Conservation (phyloP, 1,140 invertebrate species). For the Druon quercuslanigerum region DNA sequence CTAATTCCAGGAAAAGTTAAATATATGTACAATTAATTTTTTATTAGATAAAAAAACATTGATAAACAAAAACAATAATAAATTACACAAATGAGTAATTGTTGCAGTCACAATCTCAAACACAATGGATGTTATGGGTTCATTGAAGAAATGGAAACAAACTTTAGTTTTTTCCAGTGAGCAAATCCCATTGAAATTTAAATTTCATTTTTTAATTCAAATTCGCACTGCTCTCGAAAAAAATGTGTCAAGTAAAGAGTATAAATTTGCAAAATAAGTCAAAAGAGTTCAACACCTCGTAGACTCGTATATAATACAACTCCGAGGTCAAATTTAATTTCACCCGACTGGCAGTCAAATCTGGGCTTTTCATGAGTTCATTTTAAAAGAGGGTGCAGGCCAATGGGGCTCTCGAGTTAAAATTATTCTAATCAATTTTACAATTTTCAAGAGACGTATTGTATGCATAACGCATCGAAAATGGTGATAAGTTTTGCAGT, state of each 20-base stretch:
- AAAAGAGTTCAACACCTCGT: conserved; percentile 27
- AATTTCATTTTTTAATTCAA: not conserved
- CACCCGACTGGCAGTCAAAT: conserved; percentile 16
- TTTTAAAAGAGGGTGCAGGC: conserved; percentile 3
- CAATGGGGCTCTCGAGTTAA: not conserved
- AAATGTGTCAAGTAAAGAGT: not conserved
- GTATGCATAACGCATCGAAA: conserved; percentile 22
- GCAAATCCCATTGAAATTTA: not conserved
- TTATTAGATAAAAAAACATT: too few species aligned
- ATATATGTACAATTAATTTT: too few species aligned
- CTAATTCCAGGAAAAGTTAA: too few species aligned
- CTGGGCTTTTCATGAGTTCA: conserved; percentile 20
- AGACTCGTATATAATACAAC: conserved; percentile 8
- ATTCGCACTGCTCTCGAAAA: not conserved
- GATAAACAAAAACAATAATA: too few species aligned
- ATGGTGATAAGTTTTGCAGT: conserved; percentile 11
- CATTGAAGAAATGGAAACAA: too few species aligned
- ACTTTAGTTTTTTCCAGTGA: too few species aligned
- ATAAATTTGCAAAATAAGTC: conserved; percentile 17
- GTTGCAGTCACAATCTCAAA: too few species aligned
- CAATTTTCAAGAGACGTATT: conserved; percentile 1
- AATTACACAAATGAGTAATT: too few species aligned
- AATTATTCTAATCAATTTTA: conserved; percentile 18
- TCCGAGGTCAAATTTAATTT: conserved; percentile 1
- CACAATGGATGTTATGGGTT: too few species aligned